A percentile compares a stretch with the other conserved stretches of the same genome.
phyloP scores from a whole-genome alignment of 2,797 vertebrate genomes.

The Psittacula derbiana region DNA sequence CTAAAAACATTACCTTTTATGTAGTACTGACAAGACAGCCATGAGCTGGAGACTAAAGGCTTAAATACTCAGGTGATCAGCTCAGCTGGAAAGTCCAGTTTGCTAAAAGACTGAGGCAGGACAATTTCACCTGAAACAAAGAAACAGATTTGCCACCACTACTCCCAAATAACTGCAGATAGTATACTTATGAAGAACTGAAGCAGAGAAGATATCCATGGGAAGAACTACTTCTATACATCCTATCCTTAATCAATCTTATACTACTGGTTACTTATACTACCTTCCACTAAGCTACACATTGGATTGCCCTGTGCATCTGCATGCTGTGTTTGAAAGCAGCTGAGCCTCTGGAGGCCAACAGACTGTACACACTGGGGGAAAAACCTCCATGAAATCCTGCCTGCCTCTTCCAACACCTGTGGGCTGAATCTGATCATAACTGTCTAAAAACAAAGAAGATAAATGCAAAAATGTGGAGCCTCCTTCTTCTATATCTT shows the following conservation, averaged over 20 bases:
- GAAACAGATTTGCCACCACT: neutral
- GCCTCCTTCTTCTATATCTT: neutral
- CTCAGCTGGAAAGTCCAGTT: neutral
- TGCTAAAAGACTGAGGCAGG: neutral
- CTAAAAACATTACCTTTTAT: neutral
- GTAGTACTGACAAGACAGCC: neutral
- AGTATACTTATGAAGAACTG: neutral
- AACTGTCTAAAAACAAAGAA: neutral
- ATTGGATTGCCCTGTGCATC: neutral
- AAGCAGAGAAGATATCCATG: neutral
- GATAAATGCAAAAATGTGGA: neutral
- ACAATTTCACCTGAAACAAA: neutral
- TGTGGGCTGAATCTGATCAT: neutral
- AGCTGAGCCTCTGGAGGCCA: neutral
- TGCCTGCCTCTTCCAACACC: neutral
- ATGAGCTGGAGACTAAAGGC: neutral
- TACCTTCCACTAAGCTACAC: neutral
- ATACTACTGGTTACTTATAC: neutral
- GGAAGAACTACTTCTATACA: neutral
- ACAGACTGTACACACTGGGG: rapidly evolving
- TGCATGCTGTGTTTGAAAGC: neutral
- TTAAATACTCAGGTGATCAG: neutral
- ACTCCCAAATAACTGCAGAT: neutral
- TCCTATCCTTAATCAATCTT: neutral
- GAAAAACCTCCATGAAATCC: neutral